Evolutionary conservation across 2,113 vertebrate species (phyloP), one percentile per base, ranked within the genome.

Genomic region (Zapus hudsonius): DNA sequence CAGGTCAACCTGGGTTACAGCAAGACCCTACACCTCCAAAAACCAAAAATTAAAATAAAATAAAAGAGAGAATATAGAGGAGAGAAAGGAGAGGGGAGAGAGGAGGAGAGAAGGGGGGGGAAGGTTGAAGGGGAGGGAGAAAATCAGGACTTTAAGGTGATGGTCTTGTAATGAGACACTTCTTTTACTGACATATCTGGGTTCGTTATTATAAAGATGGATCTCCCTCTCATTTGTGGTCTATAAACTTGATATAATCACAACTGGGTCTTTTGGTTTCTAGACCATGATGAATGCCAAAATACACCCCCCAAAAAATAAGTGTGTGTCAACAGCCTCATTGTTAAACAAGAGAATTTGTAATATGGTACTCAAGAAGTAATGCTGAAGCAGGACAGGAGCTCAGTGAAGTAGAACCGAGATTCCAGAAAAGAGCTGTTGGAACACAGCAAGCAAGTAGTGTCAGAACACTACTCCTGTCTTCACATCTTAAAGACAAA

Each of bases 241-340:
- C 33, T 47, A 70, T 29, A 89, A 73, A 89, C 78, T 83, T 31
- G 89, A 66, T 52, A 66, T 70, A 84, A 67, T 82, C 16, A 79
- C 29, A 93, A 81, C 11, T 57, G 36, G 64, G 22, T 40, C 52
- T 84, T 89, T 72, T 78, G 75, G 44, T 89, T 93, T 61, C 36
- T 33, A 74, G 61, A 85, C 11, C 15, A 69, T 79, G 64, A 83
- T 79, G 11, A 67, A 78, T 82, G 75, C 3, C 55, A 90, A 87
- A 90, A 87, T 61, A 90, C 3, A 11, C 63, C 42, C 63, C 42
- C 11, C 5, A 85, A 92, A 47, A 29, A 91, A 81, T 38, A 81
- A 88, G 55, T 55, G 7, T 61, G 52, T 59, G 29, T 78, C 29
- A 78, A 78, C 16, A 91, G 64, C 33, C 3, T 57, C 17, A 87